Evolutionary conservation across 53 echinoderm and acorn worm species (phyloP).

Genomic region (Temnopleurus reevesii): DNA sequence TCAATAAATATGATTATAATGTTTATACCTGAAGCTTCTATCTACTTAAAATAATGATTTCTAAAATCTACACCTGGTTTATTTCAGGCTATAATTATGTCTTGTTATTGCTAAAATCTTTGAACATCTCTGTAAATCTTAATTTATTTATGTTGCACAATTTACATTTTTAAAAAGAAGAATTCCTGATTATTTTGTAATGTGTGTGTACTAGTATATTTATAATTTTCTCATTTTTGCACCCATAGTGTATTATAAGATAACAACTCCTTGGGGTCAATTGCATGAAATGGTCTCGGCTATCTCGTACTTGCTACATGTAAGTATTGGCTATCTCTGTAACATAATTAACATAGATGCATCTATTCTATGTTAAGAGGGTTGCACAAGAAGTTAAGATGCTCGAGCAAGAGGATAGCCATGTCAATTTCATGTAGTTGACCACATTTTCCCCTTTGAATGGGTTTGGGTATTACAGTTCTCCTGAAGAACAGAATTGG

Average conservation of each 20-base stretch:
- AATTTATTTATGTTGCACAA: background rate
- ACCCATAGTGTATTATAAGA: background rate
- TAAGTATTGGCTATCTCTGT: no score
- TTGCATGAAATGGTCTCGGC: no score
- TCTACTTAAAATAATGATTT: no score
- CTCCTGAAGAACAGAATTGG: background rate
- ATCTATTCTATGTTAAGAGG: no score
- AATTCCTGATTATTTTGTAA: background rate
- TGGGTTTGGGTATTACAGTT: background rate
- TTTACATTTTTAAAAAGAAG: background rate
- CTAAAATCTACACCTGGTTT: no score
- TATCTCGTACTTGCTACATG: background rate
- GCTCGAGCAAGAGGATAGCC: no score
- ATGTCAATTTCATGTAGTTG: no score
- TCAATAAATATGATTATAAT: no score
- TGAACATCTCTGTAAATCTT: background rate
- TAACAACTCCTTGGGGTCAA: background rate
- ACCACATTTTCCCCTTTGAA: background rate
- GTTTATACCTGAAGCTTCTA: no score
- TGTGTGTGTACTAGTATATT: background rate
- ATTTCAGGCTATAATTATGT: background rate
- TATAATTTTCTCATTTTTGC: constrained; percentile 10
- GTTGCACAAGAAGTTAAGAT: no score
- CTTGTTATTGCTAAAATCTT: no score
- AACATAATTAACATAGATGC: no score